Evolutionary conservation across 1,140 invertebrate species (phyloP).

Genomic region (Micrasema minimum): DNA sequence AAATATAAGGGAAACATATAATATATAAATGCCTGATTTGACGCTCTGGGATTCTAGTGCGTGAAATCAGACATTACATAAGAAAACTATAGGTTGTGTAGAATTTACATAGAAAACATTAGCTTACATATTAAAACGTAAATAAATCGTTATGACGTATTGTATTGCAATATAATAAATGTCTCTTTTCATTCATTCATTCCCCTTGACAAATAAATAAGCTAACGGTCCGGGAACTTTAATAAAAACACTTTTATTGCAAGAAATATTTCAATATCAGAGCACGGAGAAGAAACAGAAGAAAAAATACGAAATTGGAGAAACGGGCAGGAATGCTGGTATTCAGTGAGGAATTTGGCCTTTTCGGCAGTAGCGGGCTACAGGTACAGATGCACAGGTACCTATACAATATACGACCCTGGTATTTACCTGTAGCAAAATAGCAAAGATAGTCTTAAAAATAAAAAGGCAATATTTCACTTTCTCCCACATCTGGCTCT

Average conservation of each 20-base stretch:
- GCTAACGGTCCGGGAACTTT: constrained; percentile 6
- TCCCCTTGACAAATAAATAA: constrained; percentile 20
- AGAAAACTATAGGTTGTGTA: too few species aligned
- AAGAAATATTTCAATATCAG: constrained; percentile 38
- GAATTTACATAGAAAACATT: too few species aligned
- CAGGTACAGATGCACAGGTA: too few species aligned
- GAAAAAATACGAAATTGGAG: constrained; percentile 29
- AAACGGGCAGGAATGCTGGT: constrained; percentile 34
- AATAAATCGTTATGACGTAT: too few species aligned
- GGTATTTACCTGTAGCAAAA: constrained; percentile 47
- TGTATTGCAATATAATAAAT: too few species aligned
- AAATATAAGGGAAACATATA: too few species aligned
- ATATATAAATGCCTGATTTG: too few species aligned
- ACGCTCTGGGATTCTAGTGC: too few species aligned
- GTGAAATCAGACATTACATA: too few species aligned
- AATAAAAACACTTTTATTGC: constrained; percentile 31
- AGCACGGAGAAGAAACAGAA: constrained; percentile 14
- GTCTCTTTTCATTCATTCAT: constrained; percentile 10
- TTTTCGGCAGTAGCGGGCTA: constrained; percentile 4
- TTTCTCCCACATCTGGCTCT: constrained; percentile 49
- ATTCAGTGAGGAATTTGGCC: constrained; percentile 36
- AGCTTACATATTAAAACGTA: too few species aligned
- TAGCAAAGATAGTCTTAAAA: constrained; percentile 36
- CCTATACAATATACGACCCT: too few species aligned
- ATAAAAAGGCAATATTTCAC: constrained; percentile 49